Evolutionary conservation across 64 coral and sea anemone genomes (phyloP), one percentile per base, ranked within the genome.

Genomic region (Astreopora myriophthalma): DNA sequence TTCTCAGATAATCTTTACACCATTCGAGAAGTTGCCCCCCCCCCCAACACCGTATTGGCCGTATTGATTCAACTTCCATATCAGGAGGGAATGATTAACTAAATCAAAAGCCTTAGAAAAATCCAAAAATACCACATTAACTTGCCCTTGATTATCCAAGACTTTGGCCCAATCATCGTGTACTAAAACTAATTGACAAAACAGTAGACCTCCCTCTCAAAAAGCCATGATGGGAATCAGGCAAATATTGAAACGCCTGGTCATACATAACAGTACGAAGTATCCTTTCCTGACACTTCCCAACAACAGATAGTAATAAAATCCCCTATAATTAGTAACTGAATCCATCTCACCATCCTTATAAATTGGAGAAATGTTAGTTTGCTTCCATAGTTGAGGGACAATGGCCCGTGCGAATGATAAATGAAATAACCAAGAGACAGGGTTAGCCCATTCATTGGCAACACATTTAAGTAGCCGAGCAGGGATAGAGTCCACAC

Each of bases 1-100:
- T 69, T 36, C 62, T 86, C 26, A 86, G 83, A 86, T 86, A 86
- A 23, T 86, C 68, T 25, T 20, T 69, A 46, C 63, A 86, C 83
- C 37, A 86, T 65, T 69, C 35, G 34, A 69, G 83, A 65, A 71
- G 83, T 69, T 86, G 36, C 22, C 83, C 64, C 28, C 48, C 11
- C 25, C 38, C 24, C 26, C 57, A n/a, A n/a, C n/a, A n/a, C n/a
- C n/a, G n/a, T n/a, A n/a, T n/a, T n/a, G n/a, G n/a, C 39, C 77
- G 19, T 69, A 86, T 46, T 69, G 83, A 69, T 69, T 38, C 24
- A 86, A 48, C 20, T 70, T 70, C 34, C 24, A 19, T 31, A 81
- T 48, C 32, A 81, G 77, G n/a, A 81, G 77, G 49, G 48, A 16
- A 24, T 81, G 44, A 20, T 61, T 61, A 20, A 61, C 57, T 61